These are phyloP conservation scores for Laupala kohalensis DNA, from an alignment of 1,140 invertebrate species.

Conservation along the genomic window DNA sequence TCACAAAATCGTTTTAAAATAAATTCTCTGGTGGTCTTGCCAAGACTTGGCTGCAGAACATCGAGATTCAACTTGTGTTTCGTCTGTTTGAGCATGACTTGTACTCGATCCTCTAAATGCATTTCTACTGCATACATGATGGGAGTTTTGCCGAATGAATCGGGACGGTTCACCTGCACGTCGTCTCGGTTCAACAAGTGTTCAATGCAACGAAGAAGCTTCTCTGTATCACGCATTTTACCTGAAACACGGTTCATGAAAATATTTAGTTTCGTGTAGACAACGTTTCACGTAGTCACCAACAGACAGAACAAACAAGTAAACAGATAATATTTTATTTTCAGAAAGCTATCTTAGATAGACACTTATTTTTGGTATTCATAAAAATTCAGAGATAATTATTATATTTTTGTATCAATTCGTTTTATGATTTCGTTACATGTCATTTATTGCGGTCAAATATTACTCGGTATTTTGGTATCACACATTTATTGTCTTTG, in stretches of 20 bases:
- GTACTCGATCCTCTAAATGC: background rate
- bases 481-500: no score
- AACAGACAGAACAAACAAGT: no score
- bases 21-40: background rate
- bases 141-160: background rate
- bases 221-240: background rate
- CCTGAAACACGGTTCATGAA: background rate
- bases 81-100: background rate
- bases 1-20: background rate
- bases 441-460: no score
- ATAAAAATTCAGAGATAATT: no score
- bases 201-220: background rate
- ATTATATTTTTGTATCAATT: no score
- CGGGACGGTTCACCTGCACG: background rate
- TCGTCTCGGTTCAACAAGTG: background rate
- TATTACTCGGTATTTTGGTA: no score
- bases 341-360: no score
- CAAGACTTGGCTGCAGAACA: background rate
- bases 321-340: no score
- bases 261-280: no score
- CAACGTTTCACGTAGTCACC: no score
- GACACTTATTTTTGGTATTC: no score
- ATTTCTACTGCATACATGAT: background rate
- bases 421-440: no score
- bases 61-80: background rate